These are phyloP conservation scores for Danaus chrysippus DNA, from an alignment of 2,888 invertebrate species.

Conservation along the genomic window DNA sequence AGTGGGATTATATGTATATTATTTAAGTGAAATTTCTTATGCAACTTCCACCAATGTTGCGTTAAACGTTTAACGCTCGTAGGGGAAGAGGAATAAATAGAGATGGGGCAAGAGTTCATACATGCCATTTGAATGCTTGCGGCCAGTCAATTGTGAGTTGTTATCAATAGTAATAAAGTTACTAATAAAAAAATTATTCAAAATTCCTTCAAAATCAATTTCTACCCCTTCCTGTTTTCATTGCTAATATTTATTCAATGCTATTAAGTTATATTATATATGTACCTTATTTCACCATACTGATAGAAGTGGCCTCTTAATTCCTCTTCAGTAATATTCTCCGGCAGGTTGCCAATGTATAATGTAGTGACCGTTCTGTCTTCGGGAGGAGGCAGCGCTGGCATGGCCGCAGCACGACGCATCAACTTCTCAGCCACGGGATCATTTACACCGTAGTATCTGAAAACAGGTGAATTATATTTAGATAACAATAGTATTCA, in stretches of 20 bases:
- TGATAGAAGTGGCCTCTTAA: slow-evolving; percentile 98
- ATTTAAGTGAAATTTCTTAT: too few relatives aligned
- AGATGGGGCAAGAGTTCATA: too few relatives aligned
- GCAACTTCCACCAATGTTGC: too few relatives aligned
- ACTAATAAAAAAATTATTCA: slow-evolving; percentile 1
- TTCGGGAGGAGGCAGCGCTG: slow-evolving; percentile 96
- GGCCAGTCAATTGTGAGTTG: too few relatives aligned
- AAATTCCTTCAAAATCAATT: neutral
- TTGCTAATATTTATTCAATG: too few relatives aligned
- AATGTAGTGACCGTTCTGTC: slow-evolving; percentile 97
- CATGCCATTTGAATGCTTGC: too few relatives aligned
- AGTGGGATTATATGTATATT: too few relatives aligned
- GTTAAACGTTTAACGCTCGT: too few relatives aligned
- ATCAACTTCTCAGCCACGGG: slow-evolving; percentile 97
- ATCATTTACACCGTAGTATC: slow-evolving; percentile 96
- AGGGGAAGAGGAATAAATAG: too few relatives aligned
- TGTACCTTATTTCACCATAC: slow-evolving; percentile 94
- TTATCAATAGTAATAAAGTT: neutral
- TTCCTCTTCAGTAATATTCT: slow-evolving; percentile 92
- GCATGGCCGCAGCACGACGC: slow-evolving; percentile 94
- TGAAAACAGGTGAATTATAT: slow-evolving; percentile 35
- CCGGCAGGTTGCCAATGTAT: slow-evolving; percentile 97
- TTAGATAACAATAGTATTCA: neutral
- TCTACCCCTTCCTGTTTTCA: too few relatives aligned
- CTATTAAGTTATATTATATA: neutral